These are phyloP conservation scores for Acanthococcus lagerstroemiae DNA, from an alignment of 2,888 invertebrate species.

Conservation along the genomic window DNA sequence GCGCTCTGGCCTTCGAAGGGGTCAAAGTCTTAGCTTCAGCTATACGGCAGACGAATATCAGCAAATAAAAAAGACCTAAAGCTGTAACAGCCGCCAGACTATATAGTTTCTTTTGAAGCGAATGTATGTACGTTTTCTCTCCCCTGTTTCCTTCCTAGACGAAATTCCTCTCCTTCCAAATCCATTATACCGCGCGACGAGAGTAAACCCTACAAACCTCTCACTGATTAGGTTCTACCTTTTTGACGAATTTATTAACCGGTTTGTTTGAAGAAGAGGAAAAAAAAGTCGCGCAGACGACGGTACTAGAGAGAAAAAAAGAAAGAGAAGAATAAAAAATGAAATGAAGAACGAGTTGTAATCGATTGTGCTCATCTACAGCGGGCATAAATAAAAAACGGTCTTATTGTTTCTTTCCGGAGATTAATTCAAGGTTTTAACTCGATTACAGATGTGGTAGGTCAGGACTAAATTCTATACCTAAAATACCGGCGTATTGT, in stretches of 20 bases:
- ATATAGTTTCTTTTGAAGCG: conserved; percentile 19
- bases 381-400: conserved; percentile 22
- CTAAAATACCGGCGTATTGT: too few relatives aligned
- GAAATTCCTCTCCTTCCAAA: conserved; percentile 27
- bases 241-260: conserved; percentile 30
- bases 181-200: conserved; percentile 22
- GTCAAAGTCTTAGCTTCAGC: conserved; percentile 27
- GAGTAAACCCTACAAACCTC: conserved; percentile 21
- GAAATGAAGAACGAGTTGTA: conserved; percentile 15
- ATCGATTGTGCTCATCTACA: conserved; percentile 25
- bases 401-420: conserved; percentile 25
- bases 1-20: conserved; percentile 27
- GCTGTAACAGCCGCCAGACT: conserved; percentile 29
- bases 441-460: conserved; percentile 27
- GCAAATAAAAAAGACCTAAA: conserved; percentile 28
- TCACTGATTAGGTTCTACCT: conserved; percentile 26
- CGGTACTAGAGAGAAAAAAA: conserved; percentile 1
- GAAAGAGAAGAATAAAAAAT: neutral
- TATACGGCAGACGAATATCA: conserved; percentile 23
- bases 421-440: conserved; percentile 25
- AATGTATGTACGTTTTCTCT: conserved; percentile 1
- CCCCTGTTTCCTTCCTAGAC: conserved; percentile 11
- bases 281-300: conserved; percentile 25
- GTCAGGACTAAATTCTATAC: conserved; percentile 25
- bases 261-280: conserved; percentile 14